Evolutionary conservation across 2,797 vertebrate species (phyloP), one percentile per base, ranked within the genome.

Genomic region (Anguilla megastoma): DNA sequence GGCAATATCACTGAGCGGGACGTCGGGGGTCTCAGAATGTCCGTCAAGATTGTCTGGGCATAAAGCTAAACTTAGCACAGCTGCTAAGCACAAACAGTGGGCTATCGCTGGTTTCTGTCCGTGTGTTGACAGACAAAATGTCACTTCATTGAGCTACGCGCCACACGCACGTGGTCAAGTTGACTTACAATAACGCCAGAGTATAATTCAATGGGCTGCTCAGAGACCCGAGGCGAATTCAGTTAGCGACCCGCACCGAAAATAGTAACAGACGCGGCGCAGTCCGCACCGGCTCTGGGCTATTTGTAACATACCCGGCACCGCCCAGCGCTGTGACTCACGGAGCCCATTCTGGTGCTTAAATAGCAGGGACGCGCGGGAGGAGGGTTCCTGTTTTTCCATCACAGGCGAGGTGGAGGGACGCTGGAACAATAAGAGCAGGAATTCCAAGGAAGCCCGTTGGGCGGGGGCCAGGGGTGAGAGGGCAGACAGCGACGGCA

Each of bases 311-410:
- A 33, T 2, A 12, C 4, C 10, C 21, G 21, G 80, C 24, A 50
- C 45, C 79, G 48, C 79, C 79, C 45, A 14, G 16, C 12, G 16
- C 14, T 0, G 21, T 50, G 21, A 48, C 45, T 50, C 41, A 52
- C 16, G 80, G 18, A n/a, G 16, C 5, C 45, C 80, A 3, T 50
- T 83, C 41, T 14, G 24, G 45, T 8, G 48, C 41, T 50, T 3
- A 9, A 83, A 83, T 54, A 54, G 33, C 50, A 16, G 82, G 50
- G n/a, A 54, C 10, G n/a, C 48, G 3, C 9, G 48, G 10, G 24
- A 56, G 54, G 14, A 8, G 6, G n/a, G 5, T 84, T 84, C 82
- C 82, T 84, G 82, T 56, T 56, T 41, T 82, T 84, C n/a, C 50
- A 56, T 2, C 2, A 10, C 5, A 7, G 56, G 41, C 2, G 79